Evolutionary conservation across 2,797 vertebrate genomes (phyloP).

Genomic region (Etheostoma nigrum): DNA sequence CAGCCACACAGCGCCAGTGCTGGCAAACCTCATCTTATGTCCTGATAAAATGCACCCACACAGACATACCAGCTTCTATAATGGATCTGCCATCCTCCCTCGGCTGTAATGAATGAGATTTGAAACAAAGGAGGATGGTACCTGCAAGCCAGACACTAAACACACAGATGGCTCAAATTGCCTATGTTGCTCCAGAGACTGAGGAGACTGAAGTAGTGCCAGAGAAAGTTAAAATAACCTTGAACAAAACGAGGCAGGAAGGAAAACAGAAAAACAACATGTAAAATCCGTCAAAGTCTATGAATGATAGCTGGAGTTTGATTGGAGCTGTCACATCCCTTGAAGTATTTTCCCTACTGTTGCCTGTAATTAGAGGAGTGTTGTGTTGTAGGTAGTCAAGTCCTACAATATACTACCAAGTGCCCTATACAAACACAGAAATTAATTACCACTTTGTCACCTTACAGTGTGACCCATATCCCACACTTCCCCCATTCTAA

Average conservation of each 20-base stretch:
- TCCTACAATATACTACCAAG: conserved; percentile 46
- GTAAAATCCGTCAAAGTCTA: conserved; percentile 63
- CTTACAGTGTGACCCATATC: conserved; percentile 69
- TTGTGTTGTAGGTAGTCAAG: conserved; percentile 33
- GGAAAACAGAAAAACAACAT: conserved; percentile 67
- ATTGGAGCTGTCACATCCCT: conserved; percentile 17
- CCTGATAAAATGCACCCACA: conserved; percentile 81
- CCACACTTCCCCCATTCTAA: conserved; percentile 45
- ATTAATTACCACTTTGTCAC: conserved; percentile 77
- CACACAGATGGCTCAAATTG: conserved; percentile 83
- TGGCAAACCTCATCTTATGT: conserved; percentile 74
- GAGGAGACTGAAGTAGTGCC: conserved; percentile 77
- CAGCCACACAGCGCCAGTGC: conserved; percentile 28
- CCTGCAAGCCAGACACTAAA: conserved; percentile 83
- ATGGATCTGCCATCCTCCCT: conserved; percentile 83
- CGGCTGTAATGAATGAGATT: conserved; percentile 85
- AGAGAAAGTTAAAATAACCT: conserved; percentile 83
- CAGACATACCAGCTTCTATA: conserved; percentile 78
- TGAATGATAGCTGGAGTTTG: conserved; percentile 56
- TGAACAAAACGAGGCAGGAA: conserved; percentile 69
- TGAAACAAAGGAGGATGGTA: conserved; percentile 85
- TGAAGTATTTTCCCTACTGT: conserved; percentile 29
- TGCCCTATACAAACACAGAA: conserved; percentile 64
- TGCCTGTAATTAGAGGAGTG: conserved; percentile 39
- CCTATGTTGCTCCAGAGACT: conserved; percentile 76